Evolutionary conservation across 2,888 invertebrate genomes (phyloP).

Genomic region (Orchestes rusci): DNA sequence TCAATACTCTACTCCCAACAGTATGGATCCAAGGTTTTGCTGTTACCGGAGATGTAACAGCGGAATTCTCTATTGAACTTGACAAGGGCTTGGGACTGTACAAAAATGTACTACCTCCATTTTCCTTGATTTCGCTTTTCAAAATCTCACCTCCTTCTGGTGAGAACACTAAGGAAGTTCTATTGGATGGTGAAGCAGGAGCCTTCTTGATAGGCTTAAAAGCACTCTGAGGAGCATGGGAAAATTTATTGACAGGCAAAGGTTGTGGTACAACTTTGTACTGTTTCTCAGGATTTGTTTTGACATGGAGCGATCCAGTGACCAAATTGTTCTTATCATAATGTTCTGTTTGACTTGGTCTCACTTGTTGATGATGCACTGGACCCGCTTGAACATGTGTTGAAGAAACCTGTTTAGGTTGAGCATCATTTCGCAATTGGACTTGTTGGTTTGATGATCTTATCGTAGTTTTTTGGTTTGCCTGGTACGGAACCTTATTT

Average conservation of each 20-base stretch:
- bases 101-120: conserved; percentile 34
- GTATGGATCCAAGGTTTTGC: conserved; percentile 47
- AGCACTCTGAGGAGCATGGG: conserved; percentile 70
- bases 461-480: background rate
- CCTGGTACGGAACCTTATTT: conserved; percentile 18
- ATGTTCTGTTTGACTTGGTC: background rate
- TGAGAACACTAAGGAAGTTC: conserved; percentile 15
- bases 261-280: conserved; percentile 52
- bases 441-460: conserved; percentile 1
- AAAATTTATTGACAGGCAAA: conserved; percentile 62
- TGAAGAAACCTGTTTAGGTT: background rate
- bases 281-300: conserved; percentile 37
- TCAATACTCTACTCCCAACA: conserved; percentile 45
- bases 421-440: conserved; percentile 25
- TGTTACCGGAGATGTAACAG: conserved; percentile 27
- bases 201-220: conserved; percentile 56
- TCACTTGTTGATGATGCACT: conserved; percentile 1
- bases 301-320: conserved; percentile 26
- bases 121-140: conserved; percentile 28
- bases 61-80: conserved; percentile 24
- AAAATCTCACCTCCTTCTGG: conserved; percentile 32
- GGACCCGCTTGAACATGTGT: background rate
- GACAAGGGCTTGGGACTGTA: conserved; percentile 41
- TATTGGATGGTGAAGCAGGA: conserved; percentile 16
- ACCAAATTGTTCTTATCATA: conserved; percentile 7